These are phyloP conservation scores for Cacajao melanocephalus DNA, from an alignment of 2,797 vertebrate species.

Conservation along the genomic window DNA sequence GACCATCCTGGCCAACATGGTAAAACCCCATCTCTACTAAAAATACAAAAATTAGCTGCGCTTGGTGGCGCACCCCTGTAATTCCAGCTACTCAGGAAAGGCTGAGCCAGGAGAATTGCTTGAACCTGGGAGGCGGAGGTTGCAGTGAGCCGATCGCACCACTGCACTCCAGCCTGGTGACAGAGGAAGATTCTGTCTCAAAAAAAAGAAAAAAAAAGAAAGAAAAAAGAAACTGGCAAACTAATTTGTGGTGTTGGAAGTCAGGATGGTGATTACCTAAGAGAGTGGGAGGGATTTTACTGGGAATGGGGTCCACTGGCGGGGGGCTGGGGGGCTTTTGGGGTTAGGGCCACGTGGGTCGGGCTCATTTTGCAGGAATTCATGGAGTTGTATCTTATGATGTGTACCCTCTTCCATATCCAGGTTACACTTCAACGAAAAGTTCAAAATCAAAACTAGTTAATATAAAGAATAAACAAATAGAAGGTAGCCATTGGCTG, in stretches of 20 bases:
- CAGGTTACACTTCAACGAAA: neutral
- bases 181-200: too few relatives aligned
- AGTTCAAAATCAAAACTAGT: neutral
- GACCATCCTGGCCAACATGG: too few relatives aligned
- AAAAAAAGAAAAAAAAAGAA: too few relatives aligned
- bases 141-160: too few relatives aligned
- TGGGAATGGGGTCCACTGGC: neutral
- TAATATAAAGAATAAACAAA: conserved; percentile 28
- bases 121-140: too few relatives aligned
- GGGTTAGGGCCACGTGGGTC: neutral
- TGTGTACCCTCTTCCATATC: neutral
- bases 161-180: too few relatives aligned
- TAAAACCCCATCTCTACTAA: too few relatives aligned
- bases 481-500: neutral
- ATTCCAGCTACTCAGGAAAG: too few relatives aligned
- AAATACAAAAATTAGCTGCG: too few relatives aligned
- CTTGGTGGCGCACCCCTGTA: too few relatives aligned
- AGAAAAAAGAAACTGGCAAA: neutral
- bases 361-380: neutral
- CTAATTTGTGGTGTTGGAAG: neutral
- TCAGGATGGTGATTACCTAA: neutral
- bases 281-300: neutral
- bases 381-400: neutral
- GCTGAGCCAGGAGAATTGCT: too few relatives aligned
- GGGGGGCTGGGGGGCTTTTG: neutral